These are phyloP conservation scores for Lipophrys pholis DNA, from an alignment of 2,113 vertebrate genomes.

Conservation along the genomic window DNA sequence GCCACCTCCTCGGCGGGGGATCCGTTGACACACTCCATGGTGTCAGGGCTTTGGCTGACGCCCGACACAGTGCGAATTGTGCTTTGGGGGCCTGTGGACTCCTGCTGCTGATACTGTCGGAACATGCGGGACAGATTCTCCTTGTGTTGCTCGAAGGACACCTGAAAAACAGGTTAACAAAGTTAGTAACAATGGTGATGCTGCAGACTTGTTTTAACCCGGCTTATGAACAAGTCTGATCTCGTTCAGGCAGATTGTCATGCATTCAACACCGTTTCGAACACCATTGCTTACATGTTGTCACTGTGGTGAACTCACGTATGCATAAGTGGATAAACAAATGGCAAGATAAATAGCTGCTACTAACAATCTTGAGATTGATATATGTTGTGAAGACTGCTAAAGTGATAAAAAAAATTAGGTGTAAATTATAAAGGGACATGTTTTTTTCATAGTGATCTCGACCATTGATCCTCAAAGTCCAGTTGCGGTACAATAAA, in stretches of 20 bases:
- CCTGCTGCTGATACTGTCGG: slow-evolving; percentile 88
- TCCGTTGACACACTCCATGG: slow-evolving; percentile 63
- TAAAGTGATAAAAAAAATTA: too few relatives aligned
- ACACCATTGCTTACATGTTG: too few relatives aligned
- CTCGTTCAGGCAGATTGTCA: neutral
- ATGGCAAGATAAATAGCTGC: too few relatives aligned
- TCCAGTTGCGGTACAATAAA: too few relatives aligned
- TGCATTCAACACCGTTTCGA: too few relatives aligned
- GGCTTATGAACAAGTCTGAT: neutral
- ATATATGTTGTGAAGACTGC: too few relatives aligned
- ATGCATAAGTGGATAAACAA: too few relatives aligned
- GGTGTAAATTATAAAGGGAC: too few relatives aligned
- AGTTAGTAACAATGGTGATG: neutral
- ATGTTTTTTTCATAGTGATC: too few relatives aligned
- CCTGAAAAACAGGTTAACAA: slow-evolving; percentile 80
- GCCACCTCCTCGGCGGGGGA: slow-evolving; percentile 64
- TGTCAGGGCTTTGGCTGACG: slow-evolving; percentile 76
- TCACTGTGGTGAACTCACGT: too few relatives aligned
- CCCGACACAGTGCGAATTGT: slow-evolving; percentile 84
- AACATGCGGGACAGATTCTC: slow-evolving; percentile 90
- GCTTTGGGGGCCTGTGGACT: slow-evolving; percentile 74
- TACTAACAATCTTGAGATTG: too few relatives aligned
- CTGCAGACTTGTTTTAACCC: neutral
- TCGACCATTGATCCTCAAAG: too few relatives aligned
- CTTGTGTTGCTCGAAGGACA: slow-evolving; percentile 97